These are phyloP conservation scores for Tetramorium simillimum DNA, from an alignment of 1,140 invertebrate genomes.

Conservation along the genomic window DNA sequence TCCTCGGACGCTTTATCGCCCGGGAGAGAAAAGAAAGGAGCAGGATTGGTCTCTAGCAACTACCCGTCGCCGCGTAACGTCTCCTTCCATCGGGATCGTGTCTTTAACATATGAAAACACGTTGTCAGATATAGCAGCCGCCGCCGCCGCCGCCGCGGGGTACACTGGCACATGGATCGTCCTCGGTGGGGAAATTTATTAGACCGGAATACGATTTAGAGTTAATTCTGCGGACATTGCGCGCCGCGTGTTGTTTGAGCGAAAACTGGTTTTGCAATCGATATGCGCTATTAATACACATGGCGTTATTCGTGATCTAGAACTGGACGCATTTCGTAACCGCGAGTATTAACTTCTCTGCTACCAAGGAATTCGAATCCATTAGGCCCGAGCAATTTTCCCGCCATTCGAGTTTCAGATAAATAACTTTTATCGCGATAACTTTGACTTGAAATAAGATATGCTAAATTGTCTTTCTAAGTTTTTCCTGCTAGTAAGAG, in stretches of 20 bases:
- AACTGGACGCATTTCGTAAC: slow-evolving; percentile 16
- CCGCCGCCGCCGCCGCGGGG: not conserved
- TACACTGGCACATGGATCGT: slow-evolving; percentile 26
- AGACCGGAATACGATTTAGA: slow-evolving; percentile 56
- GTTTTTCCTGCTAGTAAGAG: not conserved
- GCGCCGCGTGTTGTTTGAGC: slow-evolving; percentile 23
- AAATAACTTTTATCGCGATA: not conserved
- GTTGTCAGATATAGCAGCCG: slow-evolving; percentile 40
- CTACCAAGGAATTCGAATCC: not conserved
- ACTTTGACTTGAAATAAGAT: not conserved
- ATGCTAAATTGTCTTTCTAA: not conserved
- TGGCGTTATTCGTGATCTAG: slow-evolving; percentile 12
- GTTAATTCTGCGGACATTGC: slow-evolving; percentile 20
- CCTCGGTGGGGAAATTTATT: slow-evolving; percentile 35
- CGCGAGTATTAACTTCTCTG: not conserved
- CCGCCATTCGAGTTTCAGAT: not conserved
- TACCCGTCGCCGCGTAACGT: slow-evolving; percentile 33
- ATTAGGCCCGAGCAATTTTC: not conserved
- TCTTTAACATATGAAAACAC: slow-evolving; percentile 61
- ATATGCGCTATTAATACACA: slow-evolving; percentile 47
- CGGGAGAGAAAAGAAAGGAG: slow-evolving; percentile 19
- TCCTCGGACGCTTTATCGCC: slow-evolving; percentile 63
- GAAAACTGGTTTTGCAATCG: slow-evolving; percentile 46
- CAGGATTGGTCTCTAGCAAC: slow-evolving; percentile 25
- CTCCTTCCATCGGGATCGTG: slow-evolving; percentile 44